phyloP scores from a whole-genome alignment of 2,888 invertebrate species.

The Idaea aversata region DNA sequence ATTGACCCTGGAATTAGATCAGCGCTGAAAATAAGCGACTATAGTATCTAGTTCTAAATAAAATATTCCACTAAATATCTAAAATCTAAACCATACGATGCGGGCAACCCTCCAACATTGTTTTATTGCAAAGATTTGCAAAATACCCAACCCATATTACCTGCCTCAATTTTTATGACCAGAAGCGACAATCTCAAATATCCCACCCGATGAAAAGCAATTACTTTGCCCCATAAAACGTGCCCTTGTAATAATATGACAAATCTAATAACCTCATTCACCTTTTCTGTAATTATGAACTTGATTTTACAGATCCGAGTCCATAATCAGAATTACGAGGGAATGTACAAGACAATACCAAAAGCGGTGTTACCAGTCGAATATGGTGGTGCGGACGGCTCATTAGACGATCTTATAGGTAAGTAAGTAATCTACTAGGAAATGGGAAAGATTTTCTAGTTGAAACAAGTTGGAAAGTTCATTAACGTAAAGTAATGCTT shows the following conservation, averaged over 20 bases:
- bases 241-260: conserved; percentile 13
- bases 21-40: background rate
- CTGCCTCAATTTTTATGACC: conserved; percentile 11
- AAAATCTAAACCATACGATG: background rate
- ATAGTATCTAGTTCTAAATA: background rate
- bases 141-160: background rate
- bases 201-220: conserved; percentile 11
- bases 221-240: conserved; percentile 17
- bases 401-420: conserved; percentile 74
- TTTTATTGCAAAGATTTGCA: conserved; percentile 6
- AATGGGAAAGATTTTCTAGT: background rate
- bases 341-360: conserved; percentile 72
- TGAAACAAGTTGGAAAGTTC: background rate
- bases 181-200: conserved; percentile 9
- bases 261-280: conserved; percentile 7
- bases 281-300: conserved; percentile 9
- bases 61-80: background rate
- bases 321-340: conserved; percentile 68
- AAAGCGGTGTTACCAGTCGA: conserved; percentile 74
- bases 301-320: conserved; percentile 68
- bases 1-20: background rate
- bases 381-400: conserved; percentile 78
- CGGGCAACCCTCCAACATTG: background rate
- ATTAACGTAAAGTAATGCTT: background rate
- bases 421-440: conserved; percentile 16